These are phyloP conservation scores for Epizoanthus illoricatus DNA, from an alignment of 92 coral and sea anemone species.

Conservation along the genomic window DNA sequence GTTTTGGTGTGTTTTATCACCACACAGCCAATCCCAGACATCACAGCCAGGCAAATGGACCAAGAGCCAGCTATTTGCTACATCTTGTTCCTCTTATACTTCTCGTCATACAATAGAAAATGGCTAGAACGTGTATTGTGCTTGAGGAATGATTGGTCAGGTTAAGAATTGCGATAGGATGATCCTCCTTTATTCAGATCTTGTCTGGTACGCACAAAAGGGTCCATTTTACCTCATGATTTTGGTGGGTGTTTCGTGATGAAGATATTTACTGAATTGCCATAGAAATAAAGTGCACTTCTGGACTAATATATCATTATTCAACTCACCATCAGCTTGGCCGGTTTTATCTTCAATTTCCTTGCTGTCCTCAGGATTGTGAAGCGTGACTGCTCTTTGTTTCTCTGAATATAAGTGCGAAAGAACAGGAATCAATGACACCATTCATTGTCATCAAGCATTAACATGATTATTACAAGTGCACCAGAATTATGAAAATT, in stretches of 20 bases:
- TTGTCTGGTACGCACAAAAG: no score
- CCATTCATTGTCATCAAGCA: not conserved
- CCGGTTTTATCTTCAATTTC: slow-evolving; percentile 1
- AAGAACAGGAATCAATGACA: not conserved
- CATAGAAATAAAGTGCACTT: not conserved
- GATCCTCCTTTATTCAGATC: no score
- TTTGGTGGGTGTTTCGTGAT: not conserved
- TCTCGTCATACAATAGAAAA: no score
- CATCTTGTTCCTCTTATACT: no score
- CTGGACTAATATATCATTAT: not conserved
- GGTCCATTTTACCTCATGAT: not conserved
- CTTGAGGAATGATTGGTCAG: no score
- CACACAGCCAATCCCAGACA: no score
- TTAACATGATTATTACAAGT: not conserved
- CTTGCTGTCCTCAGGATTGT: slow-evolving; percentile 6
- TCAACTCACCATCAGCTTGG: not conserved
- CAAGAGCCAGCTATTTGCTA: no score
- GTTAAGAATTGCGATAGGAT: no score
- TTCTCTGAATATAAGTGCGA: not conserved
- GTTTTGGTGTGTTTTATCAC: no score
- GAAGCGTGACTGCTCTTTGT: slow-evolving; percentile 3
- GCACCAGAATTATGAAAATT: no score
- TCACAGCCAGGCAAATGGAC: no score
- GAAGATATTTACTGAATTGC: not conserved
- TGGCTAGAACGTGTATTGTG: no score